Base-by-base conservation (phyloP, 2,797 vertebrate species). In the Malacoctenus gilli region DNA sequence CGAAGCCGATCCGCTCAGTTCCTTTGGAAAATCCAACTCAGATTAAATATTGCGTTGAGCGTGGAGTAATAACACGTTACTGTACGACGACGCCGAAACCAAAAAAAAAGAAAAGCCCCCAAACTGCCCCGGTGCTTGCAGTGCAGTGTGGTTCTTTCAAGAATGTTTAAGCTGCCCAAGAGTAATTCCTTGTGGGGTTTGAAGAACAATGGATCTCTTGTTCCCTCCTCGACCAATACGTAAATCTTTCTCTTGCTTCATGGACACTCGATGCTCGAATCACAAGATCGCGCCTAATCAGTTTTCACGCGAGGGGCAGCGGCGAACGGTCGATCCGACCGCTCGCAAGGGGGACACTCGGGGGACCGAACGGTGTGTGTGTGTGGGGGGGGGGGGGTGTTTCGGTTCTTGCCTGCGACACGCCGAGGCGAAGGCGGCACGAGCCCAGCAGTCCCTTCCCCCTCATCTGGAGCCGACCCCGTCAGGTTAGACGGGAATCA, bases 161-260 rank as follows among this genome's bases (percentile, higher is more conserved):
- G 84, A 89, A 89, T 83, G 82, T 85, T 85, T 85, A 91, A 89
- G 86, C 86, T 77, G 75, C 85, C 79, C 78, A 82, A 71, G 75
- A 80, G 72, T 87, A 85, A 87, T 85, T 88, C 85, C 85, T 84
- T 59, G 72, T 84, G 82, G 83, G 89, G 75, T 62, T 62, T 48
- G 54, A 72, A 18, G 78, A 89, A 91, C 89, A 92, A 91, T 87
- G 79, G 80, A 53, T 49, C 68, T 64, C 67, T 91, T 93, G 88
- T 92, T 92, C 82, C 51, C 62, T 44, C 69, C 83, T 68, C 48
- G 25, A 41, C 69, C 61, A 77, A 82, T 57, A 51, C 50, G 18
- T 84, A 84, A 82, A 88, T 78, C 68, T 84, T 71, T 72, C 68
- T 62, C 66, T 85, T 83, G 66, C 70, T 66, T 68, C 74, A 58